Evolutionary conservation across 2,113 vertebrate genomes (phyloP).

Genomic region (Notechis scutatus): DNA sequence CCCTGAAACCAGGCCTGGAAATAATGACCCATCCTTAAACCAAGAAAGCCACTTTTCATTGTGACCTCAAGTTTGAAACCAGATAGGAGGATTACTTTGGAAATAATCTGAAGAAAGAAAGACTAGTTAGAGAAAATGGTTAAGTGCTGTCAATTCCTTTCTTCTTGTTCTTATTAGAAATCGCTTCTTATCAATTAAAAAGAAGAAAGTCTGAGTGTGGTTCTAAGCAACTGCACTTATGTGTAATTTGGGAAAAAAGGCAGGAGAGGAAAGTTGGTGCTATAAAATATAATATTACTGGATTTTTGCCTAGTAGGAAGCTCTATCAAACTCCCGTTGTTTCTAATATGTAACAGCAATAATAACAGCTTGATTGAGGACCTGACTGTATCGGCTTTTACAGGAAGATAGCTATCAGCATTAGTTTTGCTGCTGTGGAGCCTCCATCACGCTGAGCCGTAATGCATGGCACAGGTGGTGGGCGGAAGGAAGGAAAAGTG

Average conservation of each 20-base stretch:
- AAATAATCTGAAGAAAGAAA: neutral
- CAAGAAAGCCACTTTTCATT: neutral
- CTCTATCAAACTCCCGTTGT: neutral
- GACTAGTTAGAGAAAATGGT: neutral
- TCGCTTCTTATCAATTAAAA: neutral
- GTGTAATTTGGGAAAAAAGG: neutral
- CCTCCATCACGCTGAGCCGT: neutral
- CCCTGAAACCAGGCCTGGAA: neutral
- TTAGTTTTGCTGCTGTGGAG: neutral
- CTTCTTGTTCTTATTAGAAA: neutral
- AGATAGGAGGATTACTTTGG: neutral
- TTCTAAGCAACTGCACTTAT: neutral
- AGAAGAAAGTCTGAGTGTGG: neutral
- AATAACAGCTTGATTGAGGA: neutral
- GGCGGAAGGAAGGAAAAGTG: neutral
- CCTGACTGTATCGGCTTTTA: neutral
- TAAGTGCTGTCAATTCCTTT: neutral
- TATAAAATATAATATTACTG: slow-evolving; percentile 8
- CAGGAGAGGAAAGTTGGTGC: slow-evolving; percentile 7
- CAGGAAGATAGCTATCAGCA: neutral
- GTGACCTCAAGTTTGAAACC: neutral
- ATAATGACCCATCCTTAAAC: neutral
- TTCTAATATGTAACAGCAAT: neutral
- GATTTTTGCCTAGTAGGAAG: neutral
- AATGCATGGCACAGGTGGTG: neutral